Base-by-base conservation (phyloP, 2,888 invertebrate species). In the Galerucella calmariensis region DNA sequence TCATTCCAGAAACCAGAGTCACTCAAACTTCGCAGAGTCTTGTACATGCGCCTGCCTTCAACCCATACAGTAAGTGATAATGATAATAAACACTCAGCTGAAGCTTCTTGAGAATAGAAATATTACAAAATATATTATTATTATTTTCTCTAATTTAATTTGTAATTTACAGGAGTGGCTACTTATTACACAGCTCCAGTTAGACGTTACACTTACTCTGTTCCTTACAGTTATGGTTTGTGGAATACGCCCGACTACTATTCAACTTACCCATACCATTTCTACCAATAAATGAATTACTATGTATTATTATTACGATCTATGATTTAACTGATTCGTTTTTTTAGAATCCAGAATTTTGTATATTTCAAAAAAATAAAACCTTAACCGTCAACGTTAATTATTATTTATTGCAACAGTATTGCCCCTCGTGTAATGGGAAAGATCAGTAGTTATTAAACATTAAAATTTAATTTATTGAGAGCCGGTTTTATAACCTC, bases 1-100 rank as follows among this genome's bases (percentile, higher is more conserved):
- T 56, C 6, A 56, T 56, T 46, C 63, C 63, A 35, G 35, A 76
- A 44, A 77, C 79, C 65, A 81, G 79, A 77, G 20, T 74, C 2
- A 68, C 66, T 46, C 59, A 71, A 48, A 70, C 72, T 46, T 62
- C 72, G 14, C 48, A 71, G n/a, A 75, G 69, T 24, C 46, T 77
- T 24, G 74, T 74, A 16, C 77, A 77, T 16, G 67, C 63, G 1
- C 58, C 62, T 11, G 24, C 74, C 20, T 61, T 74, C 11, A 48
- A 70, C 27, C 75, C 75, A 8, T 63, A 62, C 10, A 65, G 77
- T 75, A 48, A 74, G 72, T 77, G 53, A 1, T 27, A 35, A 44
- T n/a, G 2, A 9, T 44, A 44, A 44, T 6, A 9, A 44, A 44
- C 44, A 44, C 1, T 6, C 44, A 44, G 44, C 44, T 44, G 27